These are phyloP conservation scores for Homarus gammarus DNA, from an alignment of 2,888 invertebrate species.

Conservation along the genomic window DNA sequence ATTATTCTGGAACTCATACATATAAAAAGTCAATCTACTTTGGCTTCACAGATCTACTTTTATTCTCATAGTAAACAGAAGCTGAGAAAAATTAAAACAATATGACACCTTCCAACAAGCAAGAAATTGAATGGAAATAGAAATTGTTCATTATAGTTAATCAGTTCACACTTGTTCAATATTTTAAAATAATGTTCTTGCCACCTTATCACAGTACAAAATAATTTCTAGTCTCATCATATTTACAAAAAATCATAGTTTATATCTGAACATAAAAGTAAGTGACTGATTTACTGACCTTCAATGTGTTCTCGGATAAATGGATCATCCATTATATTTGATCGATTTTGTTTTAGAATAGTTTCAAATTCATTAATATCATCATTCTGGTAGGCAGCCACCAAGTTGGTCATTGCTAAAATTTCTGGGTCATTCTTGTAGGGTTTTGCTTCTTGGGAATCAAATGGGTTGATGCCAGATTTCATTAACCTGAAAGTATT, in stretches of 20 bases:
- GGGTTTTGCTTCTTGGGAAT: conserved; percentile 99
- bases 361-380: conserved; percentile 99
- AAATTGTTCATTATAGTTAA: too few relatives aligned
- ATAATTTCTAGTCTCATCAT: too few relatives aligned
- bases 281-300: conserved; percentile 80
- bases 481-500: conserved; percentile 91
- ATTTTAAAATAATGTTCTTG: too few relatives aligned
- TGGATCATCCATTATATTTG: conserved; percentile 99
- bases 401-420: conserved; percentile 98
- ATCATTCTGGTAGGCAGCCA: conserved; percentile 96
- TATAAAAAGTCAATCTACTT: too few relatives aligned
- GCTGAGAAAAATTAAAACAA: too few relatives aligned
- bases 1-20: too few relatives aligned
- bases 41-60: too few relatives aligned
- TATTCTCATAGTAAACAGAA: too few relatives aligned
- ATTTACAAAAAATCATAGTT: background rate
- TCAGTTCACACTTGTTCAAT: too few relatives aligned
- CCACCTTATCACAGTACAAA: too few relatives aligned
- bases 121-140: too few relatives aligned
- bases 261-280: background rate
- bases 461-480: conserved; percentile 99
- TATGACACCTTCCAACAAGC: too few relatives aligned
- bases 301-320: conserved; percentile 99
- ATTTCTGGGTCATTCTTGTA: conserved; percentile 99
- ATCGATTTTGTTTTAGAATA: conserved; percentile 94